Percentiles rank a stretch among this genome's conserved stretches.
These are phyloP conservation scores for Bettongia penicillata DNA, from an alignment of 2,113 vertebrate species.

Conservation along the genomic window DNA sequence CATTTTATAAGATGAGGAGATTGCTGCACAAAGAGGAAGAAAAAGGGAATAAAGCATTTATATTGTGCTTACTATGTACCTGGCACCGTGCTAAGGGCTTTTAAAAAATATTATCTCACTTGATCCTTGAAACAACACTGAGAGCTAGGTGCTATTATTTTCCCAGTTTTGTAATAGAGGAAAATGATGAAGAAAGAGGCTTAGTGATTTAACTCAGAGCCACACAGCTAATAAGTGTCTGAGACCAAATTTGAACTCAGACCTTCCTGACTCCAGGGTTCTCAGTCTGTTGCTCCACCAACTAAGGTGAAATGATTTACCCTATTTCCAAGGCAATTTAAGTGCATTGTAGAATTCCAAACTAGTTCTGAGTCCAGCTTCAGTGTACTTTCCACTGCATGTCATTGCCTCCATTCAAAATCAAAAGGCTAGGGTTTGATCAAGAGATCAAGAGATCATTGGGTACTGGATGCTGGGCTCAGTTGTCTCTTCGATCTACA, in stretches of 20 bases:
- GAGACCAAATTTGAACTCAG: neutral
- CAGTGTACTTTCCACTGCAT: neutral
- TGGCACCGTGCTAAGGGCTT: neutral
- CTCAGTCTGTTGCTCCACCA: neutral
- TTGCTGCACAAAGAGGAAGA: neutral
- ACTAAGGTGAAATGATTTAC: neutral
- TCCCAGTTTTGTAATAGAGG: neutral
- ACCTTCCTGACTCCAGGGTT: neutral
- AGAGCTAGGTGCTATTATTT: neutral
- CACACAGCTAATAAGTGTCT: neutral
- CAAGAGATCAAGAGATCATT: neutral
- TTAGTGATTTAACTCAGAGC: neutral
- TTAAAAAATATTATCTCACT: neutral
- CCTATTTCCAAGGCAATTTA: neutral
- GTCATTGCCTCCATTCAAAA: neutral
- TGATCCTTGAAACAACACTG: neutral
- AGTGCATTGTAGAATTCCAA: slow-evolving; percentile 15
- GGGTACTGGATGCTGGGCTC: slow-evolving; percentile 19
- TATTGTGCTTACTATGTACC: neutral
- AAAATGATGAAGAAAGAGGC: neutral
- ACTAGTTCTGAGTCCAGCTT: neutral
- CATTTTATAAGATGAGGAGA: neutral
- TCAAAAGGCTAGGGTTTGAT: neutral
- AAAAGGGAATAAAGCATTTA: neutral
- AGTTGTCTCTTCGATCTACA: neutral